These are phyloP conservation scores for Chrosomus eos DNA, from an alignment of 2,797 vertebrate species.

Conservation along the genomic window DNA sequence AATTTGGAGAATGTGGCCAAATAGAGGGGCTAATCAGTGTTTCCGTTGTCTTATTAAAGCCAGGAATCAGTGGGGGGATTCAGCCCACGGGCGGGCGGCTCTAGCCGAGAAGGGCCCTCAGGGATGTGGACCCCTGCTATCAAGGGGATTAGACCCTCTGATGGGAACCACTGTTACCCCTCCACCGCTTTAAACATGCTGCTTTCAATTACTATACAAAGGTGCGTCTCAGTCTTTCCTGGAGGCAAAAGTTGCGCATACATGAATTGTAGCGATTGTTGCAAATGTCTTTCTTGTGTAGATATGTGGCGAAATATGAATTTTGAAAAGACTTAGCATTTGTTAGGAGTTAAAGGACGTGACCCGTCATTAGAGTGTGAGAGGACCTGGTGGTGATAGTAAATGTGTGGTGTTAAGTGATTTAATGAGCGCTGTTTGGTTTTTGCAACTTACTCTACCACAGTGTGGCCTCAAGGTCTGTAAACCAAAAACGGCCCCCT, in stretches of 20 bases:
- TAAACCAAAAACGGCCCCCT: conserved; percentile 46
- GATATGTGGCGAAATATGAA: not conserved
- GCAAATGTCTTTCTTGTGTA: not conserved
- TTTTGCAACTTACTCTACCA: conserved; percentile 41
- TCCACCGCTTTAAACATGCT: conserved; percentile 37
- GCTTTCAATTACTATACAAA: conserved; percentile 48
- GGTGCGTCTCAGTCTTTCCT: conserved; percentile 39
- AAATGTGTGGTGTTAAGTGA: conserved; percentile 38
- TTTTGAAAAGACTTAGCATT: not conserved
- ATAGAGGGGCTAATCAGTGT: conserved; percentile 78
- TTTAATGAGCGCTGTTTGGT: conserved; percentile 55
- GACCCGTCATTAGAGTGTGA: conserved; percentile 8
- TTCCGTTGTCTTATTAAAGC: conserved; percentile 81
- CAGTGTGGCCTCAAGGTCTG: conserved; percentile 43
- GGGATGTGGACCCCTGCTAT: conserved; percentile 41
- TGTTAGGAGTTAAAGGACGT: not conserved
- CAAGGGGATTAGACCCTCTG: conserved; percentile 36
- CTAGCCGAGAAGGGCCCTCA: conserved; percentile 66
- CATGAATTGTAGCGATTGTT: not conserved
- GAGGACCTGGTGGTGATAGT: conserved; percentile 15
- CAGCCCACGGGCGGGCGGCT: conserved; percentile 72
- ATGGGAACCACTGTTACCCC: conserved; percentile 49
- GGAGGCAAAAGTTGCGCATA: conserved; percentile 7
- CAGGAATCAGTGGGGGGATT: conserved; percentile 75
- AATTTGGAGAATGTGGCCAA: conserved; percentile 79